phyloP scores from a whole-genome alignment of 2,797 vertebrate species.

The Artibeus jamaicensis region DNA sequence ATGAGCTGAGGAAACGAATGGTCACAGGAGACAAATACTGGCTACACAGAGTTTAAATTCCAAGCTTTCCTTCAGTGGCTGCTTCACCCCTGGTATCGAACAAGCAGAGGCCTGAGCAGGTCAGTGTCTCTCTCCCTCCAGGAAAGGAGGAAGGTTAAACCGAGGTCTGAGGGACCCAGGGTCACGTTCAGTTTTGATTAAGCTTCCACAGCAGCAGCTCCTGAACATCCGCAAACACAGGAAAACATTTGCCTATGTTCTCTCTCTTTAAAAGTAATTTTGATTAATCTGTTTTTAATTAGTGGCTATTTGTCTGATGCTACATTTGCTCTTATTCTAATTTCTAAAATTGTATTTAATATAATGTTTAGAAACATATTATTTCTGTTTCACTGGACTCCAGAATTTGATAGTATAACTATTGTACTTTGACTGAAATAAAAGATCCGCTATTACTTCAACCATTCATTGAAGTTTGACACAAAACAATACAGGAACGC shows the following conservation, averaged over 20 bases:
- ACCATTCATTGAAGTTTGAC: background rate
- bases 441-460: slow-evolving; percentile 2
- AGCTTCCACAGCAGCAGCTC: background rate
- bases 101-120: background rate
- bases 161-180: background rate
- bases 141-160: background rate
- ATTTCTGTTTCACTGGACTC: background rate
- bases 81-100: background rate
- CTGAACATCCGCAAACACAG: background rate
- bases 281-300: background rate
- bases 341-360: background rate
- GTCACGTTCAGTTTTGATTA: background rate
- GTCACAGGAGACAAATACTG: background rate
- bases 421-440: background rate
- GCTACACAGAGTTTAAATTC: background rate
- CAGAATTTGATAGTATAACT: background rate
- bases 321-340: background rate
- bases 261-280: background rate
- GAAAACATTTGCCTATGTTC: background rate
- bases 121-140: background rate
- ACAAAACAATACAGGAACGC: background rate
- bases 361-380: background rate
- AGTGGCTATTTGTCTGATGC: background rate
- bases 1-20: background rate
- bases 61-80: background rate